Evolutionary conservation across 2,888 invertebrate species (phyloP).

Genomic region (Polydrusus cervinus): DNA sequence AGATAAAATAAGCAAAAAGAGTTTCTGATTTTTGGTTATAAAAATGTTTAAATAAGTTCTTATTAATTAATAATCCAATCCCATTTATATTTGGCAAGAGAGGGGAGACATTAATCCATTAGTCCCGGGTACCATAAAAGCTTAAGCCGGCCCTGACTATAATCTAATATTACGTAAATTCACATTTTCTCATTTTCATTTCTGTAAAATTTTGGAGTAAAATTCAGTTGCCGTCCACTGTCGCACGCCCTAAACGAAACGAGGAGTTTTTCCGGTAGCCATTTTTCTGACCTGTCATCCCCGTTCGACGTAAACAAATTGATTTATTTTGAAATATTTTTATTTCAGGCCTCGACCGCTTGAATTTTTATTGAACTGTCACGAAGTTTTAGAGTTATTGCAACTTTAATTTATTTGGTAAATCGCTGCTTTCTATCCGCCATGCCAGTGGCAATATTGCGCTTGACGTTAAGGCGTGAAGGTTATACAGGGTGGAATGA

Average conservation of each 20-base stretch:
- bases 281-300: conserved; percentile 53
- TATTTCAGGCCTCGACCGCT: conserved; percentile 54
- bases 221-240: conserved; percentile 40
- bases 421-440: conserved; percentile 41
- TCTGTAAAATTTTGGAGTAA: conserved; percentile 16
- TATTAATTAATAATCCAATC: too few relatives aligned
- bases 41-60: too few relatives aligned
- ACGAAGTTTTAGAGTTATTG: conserved; percentile 55
- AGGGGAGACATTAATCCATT: too few relatives aligned
- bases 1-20: too few relatives aligned
- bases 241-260: conserved; percentile 26
- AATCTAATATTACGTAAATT: not conserved
- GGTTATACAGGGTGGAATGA: conserved; percentile 8
- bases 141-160: too few relatives aligned
- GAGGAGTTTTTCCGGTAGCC: conserved; percentile 45
- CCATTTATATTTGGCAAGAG: too few relatives aligned
- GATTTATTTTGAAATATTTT: conserved; percentile 59
- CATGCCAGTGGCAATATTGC: conserved; percentile 34
- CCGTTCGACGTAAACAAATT: conserved; percentile 57
- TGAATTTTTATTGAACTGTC: conserved; percentile 59
- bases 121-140: too few relatives aligned
- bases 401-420: conserved; percentile 55
- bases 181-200: conserved; percentile 13
- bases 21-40: too few relatives aligned
- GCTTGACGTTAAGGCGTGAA: conserved; percentile 23